phyloP scores from a whole-genome alignment of 2,888 invertebrate species.

The Agonum fuliginosum region DNA sequence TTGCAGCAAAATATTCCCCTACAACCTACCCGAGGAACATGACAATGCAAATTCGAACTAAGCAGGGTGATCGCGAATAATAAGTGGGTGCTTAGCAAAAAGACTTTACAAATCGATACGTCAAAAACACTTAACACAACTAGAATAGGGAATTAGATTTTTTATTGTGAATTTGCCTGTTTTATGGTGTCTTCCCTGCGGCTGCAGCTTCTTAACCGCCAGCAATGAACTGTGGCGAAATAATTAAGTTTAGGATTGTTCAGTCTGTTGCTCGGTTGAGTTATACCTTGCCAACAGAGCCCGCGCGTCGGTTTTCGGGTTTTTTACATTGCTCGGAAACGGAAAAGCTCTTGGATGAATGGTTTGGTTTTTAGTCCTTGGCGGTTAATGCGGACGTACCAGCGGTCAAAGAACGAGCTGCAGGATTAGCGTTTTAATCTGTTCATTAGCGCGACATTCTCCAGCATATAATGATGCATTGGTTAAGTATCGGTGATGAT shows the following conservation, averaged over 20 bases:
- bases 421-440: constrained; percentile 35
- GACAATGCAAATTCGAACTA: constrained; percentile 30
- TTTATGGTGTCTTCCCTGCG: too few species aligned
- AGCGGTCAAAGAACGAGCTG: not conserved
- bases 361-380: constrained; percentile 38
- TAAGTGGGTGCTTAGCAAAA: constrained; percentile 36
- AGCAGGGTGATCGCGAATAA: constrained; percentile 33
- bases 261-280: constrained; percentile 41
- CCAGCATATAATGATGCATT: not conserved
- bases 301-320: constrained; percentile 10
- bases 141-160: not conserved
- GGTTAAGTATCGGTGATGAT: too few species aligned
- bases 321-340: constrained; percentile 18
- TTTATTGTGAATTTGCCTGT: too few species aligned
- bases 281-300: constrained; percentile 15
- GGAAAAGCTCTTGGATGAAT: constrained; percentile 17
- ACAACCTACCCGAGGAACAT: constrained; percentile 21
- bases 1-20: constrained; percentile 23
- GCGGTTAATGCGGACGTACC: constrained; percentile 37
- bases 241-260: constrained; percentile 48
- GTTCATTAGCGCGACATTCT: constrained; percentile 32
- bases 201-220: constrained; percentile 29
- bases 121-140: constrained; percentile 4
- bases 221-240: constrained; percentile 55
- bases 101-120: not conserved